Percentiles rank a stretch among this genome's conserved stretches.
Evolutionary conservation across 2,797 vertebrate species (phyloP).

Genomic region (Distichodus sexfasciatus): DNA sequence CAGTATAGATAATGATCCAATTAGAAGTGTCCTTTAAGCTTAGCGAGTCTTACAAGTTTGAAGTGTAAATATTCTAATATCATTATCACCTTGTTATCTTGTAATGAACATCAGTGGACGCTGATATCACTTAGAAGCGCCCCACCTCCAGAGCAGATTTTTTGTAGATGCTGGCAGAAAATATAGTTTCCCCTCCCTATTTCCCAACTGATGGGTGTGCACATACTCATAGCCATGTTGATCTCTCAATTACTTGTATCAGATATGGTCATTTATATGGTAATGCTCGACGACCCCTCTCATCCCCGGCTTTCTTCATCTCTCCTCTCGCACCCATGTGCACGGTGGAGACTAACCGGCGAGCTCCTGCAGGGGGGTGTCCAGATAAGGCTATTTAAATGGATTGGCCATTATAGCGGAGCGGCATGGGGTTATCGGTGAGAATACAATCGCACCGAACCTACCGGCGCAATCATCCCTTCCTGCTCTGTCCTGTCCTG

Average conservation of each 20-base stretch:
- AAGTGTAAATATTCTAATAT: background rate
- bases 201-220: slow-evolving; percentile 5
- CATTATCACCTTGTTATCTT: background rate
- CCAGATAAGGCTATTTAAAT: slow-evolving; percentile 73
- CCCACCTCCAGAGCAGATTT: background rate
- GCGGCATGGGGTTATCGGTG: slow-evolving; percentile 60
- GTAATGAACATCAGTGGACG: background rate
- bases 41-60: background rate
- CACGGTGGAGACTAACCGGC: slow-evolving; percentile 59
- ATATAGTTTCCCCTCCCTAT: slow-evolving; percentile 24
- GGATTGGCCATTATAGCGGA: slow-evolving; percentile 66
- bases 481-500: slow-evolving; percentile 37
- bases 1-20: background rate
- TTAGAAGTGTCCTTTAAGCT: background rate
- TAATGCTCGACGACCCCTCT: slow-evolving; percentile 56
- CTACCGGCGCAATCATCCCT: slow-evolving; percentile 65
- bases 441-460: slow-evolving; percentile 66
- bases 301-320: slow-evolving; percentile 38
- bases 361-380: slow-evolving; percentile 49
- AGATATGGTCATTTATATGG: slow-evolving; percentile 60
- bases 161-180: background rate
- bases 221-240: slow-evolving; percentile 29
- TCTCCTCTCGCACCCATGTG: slow-evolving; percentile 16
- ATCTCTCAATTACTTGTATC: slow-evolving; percentile 52
- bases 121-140: background rate